Conservation (phyloP, 2,797 vertebrate genomes). For the Distichodus sexfasciatus region DNA sequence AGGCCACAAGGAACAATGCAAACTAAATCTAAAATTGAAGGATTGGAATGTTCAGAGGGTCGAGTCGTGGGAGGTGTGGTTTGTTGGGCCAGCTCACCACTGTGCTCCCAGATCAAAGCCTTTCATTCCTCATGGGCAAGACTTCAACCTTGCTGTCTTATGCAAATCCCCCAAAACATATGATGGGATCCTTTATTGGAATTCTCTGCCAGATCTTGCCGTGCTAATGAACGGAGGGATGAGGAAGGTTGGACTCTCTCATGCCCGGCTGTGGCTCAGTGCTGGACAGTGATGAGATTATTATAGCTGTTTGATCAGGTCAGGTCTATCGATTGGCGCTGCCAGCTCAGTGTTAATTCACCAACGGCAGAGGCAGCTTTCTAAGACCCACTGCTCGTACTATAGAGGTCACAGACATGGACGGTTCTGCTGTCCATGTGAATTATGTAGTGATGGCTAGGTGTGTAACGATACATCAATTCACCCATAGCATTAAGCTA, state of each 20-base stretch:
- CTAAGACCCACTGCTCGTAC: neutral
- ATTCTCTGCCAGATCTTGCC: constrained; percentile 5
- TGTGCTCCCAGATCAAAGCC: constrained; percentile 24
- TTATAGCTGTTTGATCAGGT: constrained; percentile 26
- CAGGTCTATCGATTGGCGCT: constrained; percentile 1
- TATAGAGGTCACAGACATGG: neutral
- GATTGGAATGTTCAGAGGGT: too few species aligned
- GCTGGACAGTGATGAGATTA: constrained; percentile 1
- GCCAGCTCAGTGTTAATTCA: constrained; percentile 7
- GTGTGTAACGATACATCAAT: too few species aligned
- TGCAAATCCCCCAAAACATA: constrained; percentile 38
- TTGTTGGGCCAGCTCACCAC: neutral
- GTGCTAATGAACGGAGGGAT: constrained; percentile 25
- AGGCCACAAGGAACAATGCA: neutral
- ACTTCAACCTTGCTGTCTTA: constrained; percentile 26
- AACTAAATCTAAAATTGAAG: neutral
- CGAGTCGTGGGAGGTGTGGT: neutral
- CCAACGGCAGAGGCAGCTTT: neutral
- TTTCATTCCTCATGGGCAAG: neutral
- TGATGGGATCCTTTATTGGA: constrained; percentile 20
- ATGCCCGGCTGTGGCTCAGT: neutral
- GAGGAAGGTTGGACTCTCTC: constrained; percentile 2
- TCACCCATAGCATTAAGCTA: too few species aligned
- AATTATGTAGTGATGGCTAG: neutral
- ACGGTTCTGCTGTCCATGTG: neutral